phyloP scores from a whole-genome alignment of 2,888 invertebrate genomes.

The Nomada fabriciana region DNA sequence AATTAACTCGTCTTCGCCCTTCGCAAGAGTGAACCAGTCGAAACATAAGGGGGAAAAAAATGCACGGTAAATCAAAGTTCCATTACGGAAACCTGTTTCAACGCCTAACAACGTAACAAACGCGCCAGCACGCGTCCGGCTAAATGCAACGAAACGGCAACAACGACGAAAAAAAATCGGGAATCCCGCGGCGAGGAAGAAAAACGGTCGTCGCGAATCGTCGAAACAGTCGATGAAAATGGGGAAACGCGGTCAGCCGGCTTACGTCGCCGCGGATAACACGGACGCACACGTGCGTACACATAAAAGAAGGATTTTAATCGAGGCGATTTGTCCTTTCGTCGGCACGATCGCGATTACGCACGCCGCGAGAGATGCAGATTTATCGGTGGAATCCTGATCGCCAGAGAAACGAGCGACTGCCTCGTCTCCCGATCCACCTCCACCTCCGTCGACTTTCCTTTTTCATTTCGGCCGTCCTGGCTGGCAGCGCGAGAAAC shows the following conservation, averaged over 20 bases:
- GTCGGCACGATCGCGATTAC: slow-evolving; percentile 58
- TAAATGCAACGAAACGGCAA: neutral
- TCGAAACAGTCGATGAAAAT: neutral
- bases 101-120: neutral
- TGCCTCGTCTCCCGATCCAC: slow-evolving; percentile 41
- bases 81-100: slow-evolving; percentile 17
- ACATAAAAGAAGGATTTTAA: slow-evolving; percentile 36
- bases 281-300: neutral
- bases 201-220: slow-evolving; percentile 2
- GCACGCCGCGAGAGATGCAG: slow-evolving; percentile 46
- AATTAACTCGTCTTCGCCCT: neutral
- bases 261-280: neutral
- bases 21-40: neutral
- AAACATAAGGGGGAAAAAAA: neutral
- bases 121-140: neutral
- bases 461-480: slow-evolving; percentile 57
- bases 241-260: slow-evolving; percentile 2
- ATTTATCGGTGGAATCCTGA: slow-evolving; percentile 61
- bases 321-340: slow-evolving; percentile 61
- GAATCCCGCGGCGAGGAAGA: neutral
- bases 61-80: slow-evolving; percentile 15
- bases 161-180: neutral
- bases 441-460: slow-evolving; percentile 51
- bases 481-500: slow-evolving; percentile 64
- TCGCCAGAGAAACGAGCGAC: slow-evolving; percentile 48